Percentiles rank a stretch among this genome's conserved stretches.
Conservation (phyloP, 1,140 invertebrate genomes). For the Drosophila ambigua region DNA sequence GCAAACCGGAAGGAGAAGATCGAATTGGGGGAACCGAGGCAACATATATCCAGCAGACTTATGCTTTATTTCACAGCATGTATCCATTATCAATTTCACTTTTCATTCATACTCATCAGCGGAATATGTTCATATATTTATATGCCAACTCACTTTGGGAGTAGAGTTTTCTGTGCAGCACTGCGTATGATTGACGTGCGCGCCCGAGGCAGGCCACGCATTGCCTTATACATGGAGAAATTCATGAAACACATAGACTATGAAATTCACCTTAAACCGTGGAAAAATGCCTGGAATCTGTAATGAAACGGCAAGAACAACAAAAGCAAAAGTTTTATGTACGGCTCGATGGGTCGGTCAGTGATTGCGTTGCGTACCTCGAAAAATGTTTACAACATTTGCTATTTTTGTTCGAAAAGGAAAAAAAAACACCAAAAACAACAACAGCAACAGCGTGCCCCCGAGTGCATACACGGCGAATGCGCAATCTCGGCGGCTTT, state of each 20-base stretch:
- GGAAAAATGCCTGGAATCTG: conserved; percentile 66
- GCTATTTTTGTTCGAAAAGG: conserved; percentile 61
- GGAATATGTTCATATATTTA: background rate
- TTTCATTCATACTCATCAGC: no score
- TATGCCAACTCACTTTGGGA: conserved; percentile 52
- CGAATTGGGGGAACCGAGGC: no score
- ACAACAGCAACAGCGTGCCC: conserved; percentile 4
- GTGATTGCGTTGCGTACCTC: conserved; percentile 40
- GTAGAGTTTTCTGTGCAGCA: conserved; percentile 36
- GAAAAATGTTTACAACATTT: conserved; percentile 64
- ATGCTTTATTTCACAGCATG: no score
- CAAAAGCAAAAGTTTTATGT: conserved; percentile 41
- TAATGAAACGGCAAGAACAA: conserved; percentile 48
- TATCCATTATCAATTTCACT: no score
- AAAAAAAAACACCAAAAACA: conserved; percentile 10
- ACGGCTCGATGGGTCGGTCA: conserved; percentile 17
- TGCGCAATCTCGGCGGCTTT: conserved; percentile 50
- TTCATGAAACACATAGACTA: conserved; percentile 35
- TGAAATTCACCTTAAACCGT: conserved; percentile 64
- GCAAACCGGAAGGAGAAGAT: no score
- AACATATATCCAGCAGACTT: background rate
- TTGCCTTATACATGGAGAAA: conserved; percentile 28
- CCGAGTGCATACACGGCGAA: conserved; percentile 48
- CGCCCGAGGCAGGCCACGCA: conserved; percentile 17
- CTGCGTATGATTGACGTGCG: conserved; percentile 68